Percentiles rank a stretch among this genome's conserved stretches.
These are phyloP conservation scores for Phaedon cochleariae DNA, from an alignment of 2,888 invertebrate genomes.

Conservation along the genomic window DNA sequence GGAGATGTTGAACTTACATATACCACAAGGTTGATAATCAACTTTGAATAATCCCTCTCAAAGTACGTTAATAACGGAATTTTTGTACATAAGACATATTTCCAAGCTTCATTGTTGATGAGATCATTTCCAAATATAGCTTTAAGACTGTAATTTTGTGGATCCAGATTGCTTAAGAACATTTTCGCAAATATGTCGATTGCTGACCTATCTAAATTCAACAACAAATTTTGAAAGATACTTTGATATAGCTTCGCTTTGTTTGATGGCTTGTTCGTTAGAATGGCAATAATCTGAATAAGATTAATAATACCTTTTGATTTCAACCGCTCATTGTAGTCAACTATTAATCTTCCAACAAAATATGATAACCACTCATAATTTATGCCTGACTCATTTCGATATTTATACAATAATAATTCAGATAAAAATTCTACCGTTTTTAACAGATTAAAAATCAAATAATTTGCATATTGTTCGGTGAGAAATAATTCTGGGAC, in stretches of 20 bases:
- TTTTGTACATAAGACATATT: slow-evolving; percentile 71
- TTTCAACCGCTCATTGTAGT: slow-evolving; percentile 64
- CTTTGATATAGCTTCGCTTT: slow-evolving; percentile 60
- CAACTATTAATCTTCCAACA: slow-evolving; percentile 69
- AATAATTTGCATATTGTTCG: slow-evolving; percentile 66
- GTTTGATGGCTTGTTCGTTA: slow-evolving; percentile 60
- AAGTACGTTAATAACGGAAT: slow-evolving; percentile 67
- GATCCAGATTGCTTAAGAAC: slow-evolving; percentile 66
- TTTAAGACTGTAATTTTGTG: slow-evolving; percentile 62
- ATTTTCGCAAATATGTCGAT: slow-evolving; percentile 68
- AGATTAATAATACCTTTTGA: slow-evolving; percentile 65
- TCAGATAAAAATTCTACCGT: slow-evolving; percentile 70
- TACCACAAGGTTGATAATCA: slow-evolving; percentile 69
- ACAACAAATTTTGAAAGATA: slow-evolving; percentile 65
- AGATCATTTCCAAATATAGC: slow-evolving; percentile 66
- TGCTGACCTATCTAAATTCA: slow-evolving; percentile 67
- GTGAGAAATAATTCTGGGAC: slow-evolving; percentile 68
- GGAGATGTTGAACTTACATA: slow-evolving; percentile 65
- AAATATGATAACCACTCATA: slow-evolving; percentile 55
- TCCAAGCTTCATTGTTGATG: slow-evolving; percentile 69
- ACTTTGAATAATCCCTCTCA: slow-evolving; percentile 58
- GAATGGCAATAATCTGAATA: slow-evolving; percentile 66
- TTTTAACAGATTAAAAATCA: slow-evolving; percentile 70
- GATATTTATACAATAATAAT: slow-evolving; percentile 50
- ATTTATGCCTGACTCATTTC: slow-evolving; percentile 54